Base-by-base conservation (phyloP, 1,140 invertebrate species). In the Drosophila takahashii region DNA sequence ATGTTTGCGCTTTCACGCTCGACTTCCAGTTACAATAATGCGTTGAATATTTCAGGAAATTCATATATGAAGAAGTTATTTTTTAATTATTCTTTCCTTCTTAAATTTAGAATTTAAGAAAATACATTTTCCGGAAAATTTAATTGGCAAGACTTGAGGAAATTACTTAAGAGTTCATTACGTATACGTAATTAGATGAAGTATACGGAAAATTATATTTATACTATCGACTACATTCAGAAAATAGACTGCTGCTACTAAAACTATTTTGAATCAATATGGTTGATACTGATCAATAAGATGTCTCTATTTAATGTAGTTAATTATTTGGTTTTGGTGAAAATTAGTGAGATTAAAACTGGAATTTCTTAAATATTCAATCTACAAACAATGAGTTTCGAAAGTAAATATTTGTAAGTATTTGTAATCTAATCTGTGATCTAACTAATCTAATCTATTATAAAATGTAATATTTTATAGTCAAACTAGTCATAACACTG, bases 1-100 rank as follows among this genome's bases (percentile, higher is more conserved):
- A 29, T 61, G 18, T 27, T 44, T 32, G 15, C 47, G n/a, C 57
- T 69, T 50, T 47, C 45, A 36, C 48, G 45, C 36, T 52, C 41
- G 18, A 4, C n/a, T 18, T 16, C 26, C 41, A 13, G 34, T 71
- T 27, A 32, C 8, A 32, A 15, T 15, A 27, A n/a, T 4, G 18
- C 13, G 13, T 15, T 27, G 45, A 9, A n/a, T n/a, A n/a, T n/a
- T n/a, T n/a, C n/a, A n/a, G n/a, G n/a, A n/a, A 27, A 15, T 15
- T 9, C n/a, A 1, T 15, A n/a, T 2, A 26, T 10, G 9, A 42
- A 42, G 39, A 16, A 42, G 8, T 7, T 18, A 5, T 29, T 29
- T 29, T 29, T 4, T 29, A 29, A 29, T 26, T n/a, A 26, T 5
- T 26, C 13, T 13, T n/a, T 26, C 15, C 3, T 9, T 18, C 4